Evolutionary conservation across 2,797 vertebrate species (phyloP), one percentile per base, ranked within the genome.

Genomic region (Ambastaia sidthimunki): DNA sequence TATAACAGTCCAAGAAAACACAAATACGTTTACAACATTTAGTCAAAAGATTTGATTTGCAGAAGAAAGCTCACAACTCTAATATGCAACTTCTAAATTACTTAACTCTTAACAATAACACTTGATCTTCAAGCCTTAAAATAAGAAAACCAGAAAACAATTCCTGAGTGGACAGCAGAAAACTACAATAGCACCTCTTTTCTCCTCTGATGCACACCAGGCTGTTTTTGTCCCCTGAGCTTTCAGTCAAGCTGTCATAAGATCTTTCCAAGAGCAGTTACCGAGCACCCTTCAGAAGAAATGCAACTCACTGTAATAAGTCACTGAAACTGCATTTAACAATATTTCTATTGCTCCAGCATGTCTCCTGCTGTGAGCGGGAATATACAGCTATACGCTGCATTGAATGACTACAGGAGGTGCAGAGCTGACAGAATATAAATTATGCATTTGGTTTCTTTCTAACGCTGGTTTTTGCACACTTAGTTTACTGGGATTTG

Each of bases 131-230:
- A 19, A 0, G 3, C 16, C 18, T 74, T 63, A 41, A 6, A 2
- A 31, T 47, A 60, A 47, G 3, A 11, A 28, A 73, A 73, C 34
- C 37, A 60, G 34, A 73, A 47, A 37, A 73, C 21, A 55, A 74
- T 63, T 50, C 18, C 47, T 63, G 57, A 19, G n/a, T 55, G 19
- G n/a, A 21, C 1, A 34, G 57, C 72, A 63, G 28, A 59, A 63
- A 74, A 50, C 57, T 16, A 23, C 71, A 71, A 71, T 82, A 37
- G 52, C 21, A 47, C 54, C 57, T 63, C 23, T 21, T n/a, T 73
- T 63, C 47, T 62, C 74, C 52, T 75, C 59, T 41, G 66, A 67
- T 31, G 31, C 54, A 52, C 62, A 71, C 18, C 2, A 74, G 34
- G 28, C 12, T 48, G 37, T 41, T 41, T 41, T 41, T 71, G 59